A percentile compares a stretch with the other conserved stretches of the same genome.
These are phyloP conservation scores for Betta splendens DNA, from an alignment of 2,797 vertebrate genomes.

Conservation along the genomic window DNA sequence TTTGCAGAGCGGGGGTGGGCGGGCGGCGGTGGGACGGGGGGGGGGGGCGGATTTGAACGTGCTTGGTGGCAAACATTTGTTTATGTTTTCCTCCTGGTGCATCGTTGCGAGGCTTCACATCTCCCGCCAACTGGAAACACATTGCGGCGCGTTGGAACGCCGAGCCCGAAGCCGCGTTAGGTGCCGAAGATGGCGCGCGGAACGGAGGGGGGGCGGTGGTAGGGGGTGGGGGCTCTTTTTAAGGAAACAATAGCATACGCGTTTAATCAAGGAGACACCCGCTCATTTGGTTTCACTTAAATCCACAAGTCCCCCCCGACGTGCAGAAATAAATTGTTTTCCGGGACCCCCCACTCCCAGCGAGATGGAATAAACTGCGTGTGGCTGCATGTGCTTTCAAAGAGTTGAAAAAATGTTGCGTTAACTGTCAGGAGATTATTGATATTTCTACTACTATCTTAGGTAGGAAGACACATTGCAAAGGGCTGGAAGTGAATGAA, in stretches of 20 bases:
- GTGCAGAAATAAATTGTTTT: conserved; percentile 42
- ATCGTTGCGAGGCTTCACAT: conserved; percentile 78
- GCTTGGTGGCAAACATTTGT: conserved; percentile 86
- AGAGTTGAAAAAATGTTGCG: conserved; percentile 2
- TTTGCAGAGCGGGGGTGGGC: conserved; percentile 54
- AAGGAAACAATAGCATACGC: conserved; percentile 56
- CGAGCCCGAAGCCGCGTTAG: conserved; percentile 59
- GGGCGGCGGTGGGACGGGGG: conserved; percentile 9
- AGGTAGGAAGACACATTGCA: neutral
- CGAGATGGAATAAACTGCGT: conserved; percentile 33
- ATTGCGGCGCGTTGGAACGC: conserved; percentile 71
- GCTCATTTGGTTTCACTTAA: conserved; percentile 72
- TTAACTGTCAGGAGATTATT: conserved; percentile 6
- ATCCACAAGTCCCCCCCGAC: conserved; percentile 38
- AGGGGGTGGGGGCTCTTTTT: conserved; percentile 22
- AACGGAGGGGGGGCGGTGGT: too few species aligned
- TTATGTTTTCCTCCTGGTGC: conserved; percentile 79
- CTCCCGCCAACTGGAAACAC: conserved; percentile 78
- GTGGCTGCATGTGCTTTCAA: conserved; percentile 16
- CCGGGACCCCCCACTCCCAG: conserved; percentile 24
- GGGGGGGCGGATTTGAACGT: conserved; percentile 65
- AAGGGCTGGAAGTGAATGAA: conserved; percentile 16
- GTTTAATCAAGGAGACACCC: conserved; percentile 56
- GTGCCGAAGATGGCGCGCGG: conserved; percentile 37
- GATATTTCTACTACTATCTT: neutral